Evolutionary conservation across 2,113 vertebrate genomes (phyloP).

Genomic region (Rafetus swinhoei): DNA sequence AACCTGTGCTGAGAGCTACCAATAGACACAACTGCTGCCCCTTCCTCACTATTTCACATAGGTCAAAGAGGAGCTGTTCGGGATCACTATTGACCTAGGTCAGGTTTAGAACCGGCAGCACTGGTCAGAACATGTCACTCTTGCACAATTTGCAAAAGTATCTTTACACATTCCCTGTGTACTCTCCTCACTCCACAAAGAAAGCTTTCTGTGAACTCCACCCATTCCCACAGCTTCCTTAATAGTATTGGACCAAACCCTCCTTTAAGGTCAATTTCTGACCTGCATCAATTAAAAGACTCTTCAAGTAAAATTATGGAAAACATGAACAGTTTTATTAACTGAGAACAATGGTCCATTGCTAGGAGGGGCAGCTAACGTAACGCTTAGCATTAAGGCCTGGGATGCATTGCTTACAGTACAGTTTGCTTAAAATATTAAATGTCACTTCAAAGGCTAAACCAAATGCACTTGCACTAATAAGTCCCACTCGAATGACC

Average conservation of each 20-base stretch:
- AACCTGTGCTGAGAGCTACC: neutral
- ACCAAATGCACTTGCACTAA: neutral
- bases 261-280: fast-evolving
- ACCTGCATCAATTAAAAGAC: fast-evolving
- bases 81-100: neutral
- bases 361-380: neutral
- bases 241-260: fast-evolving
- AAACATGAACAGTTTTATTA: neutral
- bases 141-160: fast-evolving
- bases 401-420: fast-evolving
- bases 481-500: fast-evolving
- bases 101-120: neutral
- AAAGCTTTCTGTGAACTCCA: neutral
- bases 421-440: neutral
- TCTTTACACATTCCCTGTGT: fast-evolving
- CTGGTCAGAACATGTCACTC: neutral
- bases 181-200: fast-evolving
- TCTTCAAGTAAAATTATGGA: neutral
- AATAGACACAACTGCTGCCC: neutral
- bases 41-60: neutral
- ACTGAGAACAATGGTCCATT: too few relatives aligned
- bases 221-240: neutral
- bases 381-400: fast-evolving
- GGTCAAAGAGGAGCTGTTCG: neutral
- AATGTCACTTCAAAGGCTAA: neutral